These are phyloP conservation scores for Lota lota DNA, from an alignment of 2,113 vertebrate genomes.

Conservation along the genomic window DNA sequence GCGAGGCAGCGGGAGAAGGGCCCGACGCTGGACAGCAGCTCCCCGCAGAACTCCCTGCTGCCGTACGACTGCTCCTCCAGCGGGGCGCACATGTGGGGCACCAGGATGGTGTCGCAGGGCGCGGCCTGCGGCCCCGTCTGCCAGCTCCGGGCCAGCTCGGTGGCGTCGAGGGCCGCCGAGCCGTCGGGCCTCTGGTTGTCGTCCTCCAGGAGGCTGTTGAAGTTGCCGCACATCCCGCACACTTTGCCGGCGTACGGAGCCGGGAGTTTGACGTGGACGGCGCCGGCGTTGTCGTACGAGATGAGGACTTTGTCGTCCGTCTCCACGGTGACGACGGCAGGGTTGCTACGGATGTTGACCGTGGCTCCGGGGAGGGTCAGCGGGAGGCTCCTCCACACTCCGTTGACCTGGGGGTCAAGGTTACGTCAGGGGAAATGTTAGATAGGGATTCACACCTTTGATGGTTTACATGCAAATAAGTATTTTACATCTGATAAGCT, in stretches of 20 bases:
- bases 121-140: slow-evolving; percentile 25
- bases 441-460: not conserved
- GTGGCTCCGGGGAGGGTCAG: slow-evolving; percentile 51
- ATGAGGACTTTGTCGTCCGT: slow-evolving; percentile 72
- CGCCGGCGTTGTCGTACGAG: slow-evolving; percentile 69
- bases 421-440: not conserved
- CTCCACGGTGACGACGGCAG: slow-evolving; percentile 63
- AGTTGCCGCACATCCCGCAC: slow-evolving; percentile 86
- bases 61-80: slow-evolving; percentile 55
- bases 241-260: slow-evolving; percentile 67
- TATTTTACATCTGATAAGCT: slow-evolving; percentile 16
- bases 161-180: slow-evolving; percentile 42
- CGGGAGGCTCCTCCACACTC: slow-evolving; percentile 73
- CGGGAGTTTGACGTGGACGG: slow-evolving; percentile 73
- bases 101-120: slow-evolving; percentile 57
- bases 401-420: slow-evolving; percentile 72
- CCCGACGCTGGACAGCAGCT: slow-evolving; percentile 58
- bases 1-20: slow-evolving; percentile 71
- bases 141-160: slow-evolving; percentile 71
- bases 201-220: slow-evolving; percentile 68
- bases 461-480: slow-evolving; percentile 2
- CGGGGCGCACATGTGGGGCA: slow-evolving; percentile 59
- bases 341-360: slow-evolving; percentile 62
- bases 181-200: slow-evolving; percentile 67
- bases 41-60: slow-evolving; percentile 71